phyloP scores from a whole-genome alignment of 2,797 vertebrate genomes.

The Enteromius mattozi region DNA sequence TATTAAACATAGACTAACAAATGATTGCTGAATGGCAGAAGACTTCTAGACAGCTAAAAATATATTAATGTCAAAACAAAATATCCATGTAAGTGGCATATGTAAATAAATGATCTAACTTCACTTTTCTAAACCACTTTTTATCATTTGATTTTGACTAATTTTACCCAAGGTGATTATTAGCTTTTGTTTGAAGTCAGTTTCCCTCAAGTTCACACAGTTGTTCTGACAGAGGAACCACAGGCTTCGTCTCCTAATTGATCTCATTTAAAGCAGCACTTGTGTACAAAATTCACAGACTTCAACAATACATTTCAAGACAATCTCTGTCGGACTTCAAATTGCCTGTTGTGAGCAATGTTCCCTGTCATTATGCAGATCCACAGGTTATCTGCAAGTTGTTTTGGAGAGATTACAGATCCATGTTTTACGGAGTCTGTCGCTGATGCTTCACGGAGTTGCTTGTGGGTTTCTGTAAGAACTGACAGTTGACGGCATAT shows the following conservation, averaged over 20 bases:
- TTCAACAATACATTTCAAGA: not conserved
- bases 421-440: not conserved
- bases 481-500: not conserved
- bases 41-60: not conserved
- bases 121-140: not conserved
- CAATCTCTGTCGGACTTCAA: not conserved
- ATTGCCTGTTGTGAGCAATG: slow-evolving; percentile 4
- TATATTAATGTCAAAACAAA: not conserved
- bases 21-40: too few species aligned
- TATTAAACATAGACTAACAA: too few species aligned
- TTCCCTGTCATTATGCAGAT: not conserved
- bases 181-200: not conserved
- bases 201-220: not conserved
- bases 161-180: slow-evolving; percentile 5
- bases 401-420: slow-evolving; percentile 5
- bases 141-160: not conserved
- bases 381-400: not conserved
- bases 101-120: slow-evolving; percentile 2
- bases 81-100: not conserved
- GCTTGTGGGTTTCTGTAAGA: not conserved
- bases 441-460: not conserved
- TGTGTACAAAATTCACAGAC: not conserved
- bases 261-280: slow-evolving; percentile 3
- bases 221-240: not conserved
- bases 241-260: not conserved